phyloP scores from a whole-genome alignment of 2,797 vertebrate species.

The Pelodytes ibericus region DNA sequence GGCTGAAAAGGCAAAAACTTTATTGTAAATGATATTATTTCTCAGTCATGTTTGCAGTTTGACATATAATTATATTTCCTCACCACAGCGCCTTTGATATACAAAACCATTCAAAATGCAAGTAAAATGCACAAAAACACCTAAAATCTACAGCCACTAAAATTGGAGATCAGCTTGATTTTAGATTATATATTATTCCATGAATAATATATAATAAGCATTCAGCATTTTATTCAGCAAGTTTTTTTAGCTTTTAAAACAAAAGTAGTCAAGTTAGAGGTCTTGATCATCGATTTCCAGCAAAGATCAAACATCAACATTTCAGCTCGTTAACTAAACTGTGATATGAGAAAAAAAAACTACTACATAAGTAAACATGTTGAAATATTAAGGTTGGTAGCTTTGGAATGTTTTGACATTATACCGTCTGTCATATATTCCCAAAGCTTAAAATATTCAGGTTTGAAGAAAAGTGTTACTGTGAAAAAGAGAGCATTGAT shows the following conservation, averaged over 20 bases:
- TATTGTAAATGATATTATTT: too few relatives aligned
- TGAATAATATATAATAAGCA: constrained; percentile 2
- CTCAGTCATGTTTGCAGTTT: too few relatives aligned
- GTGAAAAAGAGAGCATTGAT: constrained; percentile 52
- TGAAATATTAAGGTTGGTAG: constrained; percentile 50
- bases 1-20: too few relatives aligned
- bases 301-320: constrained; percentile 42
- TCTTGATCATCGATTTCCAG: constrained; percentile 37
- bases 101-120: not conserved
- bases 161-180: not conserved
- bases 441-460: constrained; percentile 52
- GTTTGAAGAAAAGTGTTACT: constrained; percentile 43
- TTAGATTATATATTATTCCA: too few relatives aligned
- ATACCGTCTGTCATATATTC: constrained; percentile 47
- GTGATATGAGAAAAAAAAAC: constrained; percentile 34
- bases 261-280: not conserved
- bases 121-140: not conserved
- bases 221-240: not conserved
- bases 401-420: constrained; percentile 43
- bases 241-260: not conserved
- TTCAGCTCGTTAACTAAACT: constrained; percentile 47
- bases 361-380: constrained; percentile 50
- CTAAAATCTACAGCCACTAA: not conserved
- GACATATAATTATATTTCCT: too few relatives aligned
- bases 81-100: too few relatives aligned